phyloP scores from a whole-genome alignment of 2,888 invertebrate species.

The Euplexia lucipara region DNA sequence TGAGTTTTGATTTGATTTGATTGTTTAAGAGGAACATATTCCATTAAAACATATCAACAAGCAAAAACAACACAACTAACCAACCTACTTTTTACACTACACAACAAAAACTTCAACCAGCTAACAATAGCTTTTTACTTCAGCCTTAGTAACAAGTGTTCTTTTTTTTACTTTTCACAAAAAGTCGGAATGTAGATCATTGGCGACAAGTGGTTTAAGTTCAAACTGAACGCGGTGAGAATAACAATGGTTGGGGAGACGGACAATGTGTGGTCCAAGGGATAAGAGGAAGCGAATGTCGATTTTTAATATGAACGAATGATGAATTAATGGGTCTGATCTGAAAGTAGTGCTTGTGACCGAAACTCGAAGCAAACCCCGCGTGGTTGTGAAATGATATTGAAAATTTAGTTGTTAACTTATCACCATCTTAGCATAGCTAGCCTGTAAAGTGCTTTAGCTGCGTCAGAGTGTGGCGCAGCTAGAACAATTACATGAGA shows the following conservation, averaged over 20 bases:
- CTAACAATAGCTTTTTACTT: neutral
- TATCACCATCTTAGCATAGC: no score
- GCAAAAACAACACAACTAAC: neutral
- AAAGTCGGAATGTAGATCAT: conserved; percentile 43
- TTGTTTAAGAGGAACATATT: conserved; percentile 1
- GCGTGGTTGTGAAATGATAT: no score
- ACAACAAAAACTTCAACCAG: conserved; percentile 1
- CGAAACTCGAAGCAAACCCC: no score
- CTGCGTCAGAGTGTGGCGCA: no score
- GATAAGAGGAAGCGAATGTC: conserved; percentile 9
- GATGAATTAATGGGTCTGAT: no score
- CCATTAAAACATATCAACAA: conserved; percentile 1
- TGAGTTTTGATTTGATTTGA: no score
- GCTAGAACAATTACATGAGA: no score
- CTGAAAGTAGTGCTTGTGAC: no score
- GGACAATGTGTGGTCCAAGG: neutral
- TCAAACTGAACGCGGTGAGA: conserved; percentile 34
- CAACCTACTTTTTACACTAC: neutral
- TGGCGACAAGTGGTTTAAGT: conserved; percentile 40
- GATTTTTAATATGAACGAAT: no score
- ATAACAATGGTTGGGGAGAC: conserved; percentile 27
- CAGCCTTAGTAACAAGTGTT: conserved; percentile 7
- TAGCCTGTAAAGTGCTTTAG: no score
- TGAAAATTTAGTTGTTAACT: no score
- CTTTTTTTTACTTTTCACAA: no score